Evolutionary conservation across 2,113 vertebrate species (phyloP).

Genomic region (Limanda limanda): DNA sequence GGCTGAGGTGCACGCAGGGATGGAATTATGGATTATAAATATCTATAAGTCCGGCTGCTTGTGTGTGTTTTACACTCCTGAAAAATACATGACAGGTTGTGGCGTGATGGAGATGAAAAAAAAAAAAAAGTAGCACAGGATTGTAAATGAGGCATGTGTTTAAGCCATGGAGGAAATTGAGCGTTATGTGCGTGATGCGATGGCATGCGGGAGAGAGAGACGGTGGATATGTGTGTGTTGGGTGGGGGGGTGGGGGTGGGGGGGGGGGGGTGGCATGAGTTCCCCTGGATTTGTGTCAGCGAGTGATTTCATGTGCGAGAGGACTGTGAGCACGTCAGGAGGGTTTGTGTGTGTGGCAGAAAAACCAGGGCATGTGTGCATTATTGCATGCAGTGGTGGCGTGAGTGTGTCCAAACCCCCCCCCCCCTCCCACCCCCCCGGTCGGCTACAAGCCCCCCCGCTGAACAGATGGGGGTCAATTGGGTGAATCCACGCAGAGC

Average conservation of each 20-base stretch:
- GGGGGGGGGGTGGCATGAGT: slow-evolving; percentile 6
- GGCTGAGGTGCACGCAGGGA: neutral
- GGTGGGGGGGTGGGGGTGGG: neutral
- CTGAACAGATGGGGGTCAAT: slow-evolving; percentile 78
- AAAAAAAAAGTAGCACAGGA: slow-evolving; percentile 8
- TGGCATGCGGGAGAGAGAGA: slow-evolving; percentile 16
- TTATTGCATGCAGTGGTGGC: slow-evolving; percentile 23
- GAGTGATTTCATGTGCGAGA: slow-evolving; percentile 52
- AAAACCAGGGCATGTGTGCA: slow-evolving; percentile 33
- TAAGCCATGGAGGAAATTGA: slow-evolving; percentile 24
- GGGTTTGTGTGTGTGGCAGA: slow-evolving; percentile 19
- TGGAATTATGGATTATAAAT: slow-evolving; percentile 34
- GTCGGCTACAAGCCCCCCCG: slow-evolving; percentile 38
- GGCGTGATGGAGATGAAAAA: neutral
- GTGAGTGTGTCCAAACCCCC: slow-evolving; percentile 25
- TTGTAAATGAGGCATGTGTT: neutral
- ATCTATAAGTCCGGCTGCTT: neutral
- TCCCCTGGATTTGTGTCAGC: slow-evolving; percentile 52
- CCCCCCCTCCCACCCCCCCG: slow-evolving; percentile 15
- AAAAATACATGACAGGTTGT: neutral
- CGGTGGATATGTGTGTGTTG: neutral
- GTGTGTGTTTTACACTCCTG: neutral
- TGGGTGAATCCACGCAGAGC: slow-evolving; percentile 48
- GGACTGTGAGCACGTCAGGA: slow-evolving; percentile 13
- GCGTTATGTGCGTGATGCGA: slow-evolving; percentile 27